Conservation (phyloP, 1,140 invertebrate genomes). For the Apis dorsata region DNA sequence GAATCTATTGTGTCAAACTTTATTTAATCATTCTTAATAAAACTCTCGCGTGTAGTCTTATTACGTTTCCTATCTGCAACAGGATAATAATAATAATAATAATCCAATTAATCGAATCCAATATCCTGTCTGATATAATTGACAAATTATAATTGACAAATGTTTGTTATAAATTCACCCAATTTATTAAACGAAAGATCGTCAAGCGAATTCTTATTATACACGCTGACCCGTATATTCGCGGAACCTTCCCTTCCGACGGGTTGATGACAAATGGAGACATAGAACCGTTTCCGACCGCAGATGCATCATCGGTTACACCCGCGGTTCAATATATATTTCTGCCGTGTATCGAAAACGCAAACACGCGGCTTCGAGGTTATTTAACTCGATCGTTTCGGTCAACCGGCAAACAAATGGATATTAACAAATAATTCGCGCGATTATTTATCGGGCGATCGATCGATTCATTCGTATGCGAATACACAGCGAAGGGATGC, state of each 20-base stretch:
- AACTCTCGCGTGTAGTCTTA: too few species aligned
- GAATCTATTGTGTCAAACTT: too few species aligned
- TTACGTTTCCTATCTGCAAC: background rate
- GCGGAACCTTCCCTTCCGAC: too few species aligned
- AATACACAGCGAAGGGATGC: background rate
- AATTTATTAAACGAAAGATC: too few species aligned
- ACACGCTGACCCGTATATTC: too few species aligned
- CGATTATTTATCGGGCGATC: slow-evolving; percentile 25
- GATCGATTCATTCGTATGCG: background rate
- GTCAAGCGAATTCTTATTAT: too few species aligned
- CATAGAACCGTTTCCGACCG: slow-evolving; percentile 19
- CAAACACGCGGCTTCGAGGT: slow-evolving; percentile 56
- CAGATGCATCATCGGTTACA: slow-evolving; percentile 30
- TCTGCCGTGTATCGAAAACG: slow-evolving; percentile 28
- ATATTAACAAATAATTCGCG: slow-evolving; percentile 61
- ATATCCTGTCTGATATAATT: too few species aligned
- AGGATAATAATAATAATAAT: background rate
- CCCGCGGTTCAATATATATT: slow-evolving; percentile 51
- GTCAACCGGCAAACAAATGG: slow-evolving; percentile 44
- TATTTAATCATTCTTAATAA: too few species aligned
- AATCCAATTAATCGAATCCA: too few species aligned
- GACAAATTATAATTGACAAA: too few species aligned
- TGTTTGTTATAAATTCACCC: too few species aligned
- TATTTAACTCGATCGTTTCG: slow-evolving; percentile 53
- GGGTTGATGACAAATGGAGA: background rate